Evolutionary conservation across 2,113 vertebrate species (phyloP), one percentile per base, ranked within the genome.

Genomic region (Raja brachyura): DNA sequence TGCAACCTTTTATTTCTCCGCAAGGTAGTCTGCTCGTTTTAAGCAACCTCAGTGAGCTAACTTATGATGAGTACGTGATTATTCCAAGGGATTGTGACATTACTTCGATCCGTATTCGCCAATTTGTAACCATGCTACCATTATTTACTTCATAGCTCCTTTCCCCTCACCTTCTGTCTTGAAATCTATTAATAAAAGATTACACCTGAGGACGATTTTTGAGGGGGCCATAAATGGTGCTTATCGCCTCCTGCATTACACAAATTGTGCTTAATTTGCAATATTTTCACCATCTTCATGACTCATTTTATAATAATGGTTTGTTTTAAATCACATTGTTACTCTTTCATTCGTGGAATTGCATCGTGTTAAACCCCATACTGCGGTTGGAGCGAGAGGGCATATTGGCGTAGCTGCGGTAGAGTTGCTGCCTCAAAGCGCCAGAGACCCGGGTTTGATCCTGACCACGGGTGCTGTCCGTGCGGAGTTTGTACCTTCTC

Each of bases 141-240:
- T 92, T 39, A 31, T 90, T 90, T 66, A 73, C 73, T 92, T 92
- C 39, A 92, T 66, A 92, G 22, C 22, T 31, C 39, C 88, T 92
- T 54, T 92, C 90, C 90, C 73, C 63, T 92, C 68, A 92, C 68
- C 68, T 92, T 92, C 39, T 92, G 90, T 92, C 33, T 74, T 92
- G 31, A 92, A 70, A 74, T 92, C 90, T 92, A 92, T 92, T 74
- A 92, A 92, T 92, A 92, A 92, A 73, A 73, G 73, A 92, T 92
- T 70, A 92, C 10, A 68, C 90, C 68, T 54, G 31, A 68, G 39
- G 68, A 73, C 11, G 10, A 54, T 92, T 68, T 74, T 92, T 13
- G 39, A 66, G 20, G 48, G 88, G 73, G 39, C 54, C 73, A 63
- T 70, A 70, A 70, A 90, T 70, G 81, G 59, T 86, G 81, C 56